phyloP scores from a whole-genome alignment of 2,888 invertebrate genomes.

The Cephus sareptanus region DNA sequence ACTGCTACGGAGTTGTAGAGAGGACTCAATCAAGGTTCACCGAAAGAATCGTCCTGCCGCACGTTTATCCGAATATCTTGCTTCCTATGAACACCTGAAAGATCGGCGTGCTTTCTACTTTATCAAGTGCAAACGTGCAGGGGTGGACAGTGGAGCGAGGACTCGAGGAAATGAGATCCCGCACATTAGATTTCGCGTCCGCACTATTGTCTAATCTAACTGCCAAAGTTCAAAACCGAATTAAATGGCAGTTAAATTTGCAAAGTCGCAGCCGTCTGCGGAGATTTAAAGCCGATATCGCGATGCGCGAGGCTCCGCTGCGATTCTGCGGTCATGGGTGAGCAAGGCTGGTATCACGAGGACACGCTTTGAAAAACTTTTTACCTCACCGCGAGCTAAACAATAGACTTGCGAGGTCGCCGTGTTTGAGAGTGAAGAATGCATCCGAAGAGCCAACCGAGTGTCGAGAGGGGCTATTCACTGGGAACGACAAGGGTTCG shows the following conservation, averaged over 20 bases:
- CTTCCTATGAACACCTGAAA: too few species aligned
- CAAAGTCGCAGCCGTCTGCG: slow-evolving; percentile 15
- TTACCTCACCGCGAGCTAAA: background rate
- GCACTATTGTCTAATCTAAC: slow-evolving; percentile 64
- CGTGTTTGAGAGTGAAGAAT: slow-evolving; percentile 5
- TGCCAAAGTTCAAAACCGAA: slow-evolving; percentile 61
- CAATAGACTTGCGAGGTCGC: background rate
- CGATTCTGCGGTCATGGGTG: background rate
- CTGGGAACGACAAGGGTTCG: too few species aligned
- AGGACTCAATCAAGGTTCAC: too few species aligned
- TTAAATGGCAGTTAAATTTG: slow-evolving; percentile 60
- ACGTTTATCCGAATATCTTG: too few species aligned
- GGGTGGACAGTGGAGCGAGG: slow-evolving; percentile 23
- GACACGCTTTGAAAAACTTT: slow-evolving; percentile 4
- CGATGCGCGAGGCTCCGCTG: slow-evolving; percentile 8
- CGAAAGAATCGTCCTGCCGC: too few species aligned
- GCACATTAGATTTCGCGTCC: slow-evolving; percentile 53
- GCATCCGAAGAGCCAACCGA: background rate
- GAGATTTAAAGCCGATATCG: background rate
- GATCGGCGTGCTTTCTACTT: too few species aligned
- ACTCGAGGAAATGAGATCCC: slow-evolving; percentile 37
- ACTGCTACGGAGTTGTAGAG: too few species aligned
- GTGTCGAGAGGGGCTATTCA: background rate
- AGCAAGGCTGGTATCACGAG: background rate
- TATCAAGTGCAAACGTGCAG: slow-evolving; percentile 13